Percentiles rank a stretch among this genome's conserved stretches.
These are phyloP conservation scores for Hypomecis atomaria DNA, from an alignment of 2,888 invertebrate genomes.

Conservation along the genomic window DNA sequence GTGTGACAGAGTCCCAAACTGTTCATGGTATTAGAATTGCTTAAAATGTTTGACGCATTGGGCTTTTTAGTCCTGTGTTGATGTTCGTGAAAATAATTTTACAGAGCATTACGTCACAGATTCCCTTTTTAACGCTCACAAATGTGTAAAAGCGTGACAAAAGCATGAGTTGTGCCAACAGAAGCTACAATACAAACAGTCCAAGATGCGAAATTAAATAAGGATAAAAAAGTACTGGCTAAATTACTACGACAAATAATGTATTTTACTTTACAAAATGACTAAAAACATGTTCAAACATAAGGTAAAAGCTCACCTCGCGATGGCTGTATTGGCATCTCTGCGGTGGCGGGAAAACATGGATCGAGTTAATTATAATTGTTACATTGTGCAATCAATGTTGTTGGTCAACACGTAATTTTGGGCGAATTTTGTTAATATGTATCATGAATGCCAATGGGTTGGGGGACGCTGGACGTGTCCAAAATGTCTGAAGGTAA, in stretches of 20 bases:
- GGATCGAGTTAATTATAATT: constrained; percentile 61
- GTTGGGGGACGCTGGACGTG: constrained; percentile 37
- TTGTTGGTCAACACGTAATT: constrained; percentile 37
- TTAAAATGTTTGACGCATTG: no score
- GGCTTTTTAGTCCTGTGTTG: no score
- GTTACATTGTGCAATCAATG: constrained; percentile 71
- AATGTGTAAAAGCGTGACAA: constrained; percentile 4
- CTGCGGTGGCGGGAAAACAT: constrained; percentile 72
- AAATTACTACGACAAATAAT: constrained; percentile 27
- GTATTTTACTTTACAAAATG: background rate
- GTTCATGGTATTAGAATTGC: no score
- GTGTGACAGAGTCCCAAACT: background rate
- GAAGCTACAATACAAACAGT: constrained; percentile 12
- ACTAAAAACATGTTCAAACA: background rate
- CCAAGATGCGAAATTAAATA: constrained; percentile 12
- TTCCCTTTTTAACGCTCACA: background rate
- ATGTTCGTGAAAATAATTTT: background rate
- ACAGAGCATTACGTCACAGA: constrained; percentile 13
- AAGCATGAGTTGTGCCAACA: constrained; percentile 22
- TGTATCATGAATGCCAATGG: constrained; percentile 55
- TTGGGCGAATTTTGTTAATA: constrained; percentile 54
- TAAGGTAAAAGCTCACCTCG: constrained; percentile 59
- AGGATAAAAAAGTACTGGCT: constrained; percentile 14
- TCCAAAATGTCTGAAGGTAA: constrained; percentile 56
- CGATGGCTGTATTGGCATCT: constrained; percentile 52